Percentiles rank a stretch among this genome's conserved stretches.
Evolutionary conservation across 2,113 vertebrate genomes (phyloP).

Genomic region (Bufo bufo): DNA sequence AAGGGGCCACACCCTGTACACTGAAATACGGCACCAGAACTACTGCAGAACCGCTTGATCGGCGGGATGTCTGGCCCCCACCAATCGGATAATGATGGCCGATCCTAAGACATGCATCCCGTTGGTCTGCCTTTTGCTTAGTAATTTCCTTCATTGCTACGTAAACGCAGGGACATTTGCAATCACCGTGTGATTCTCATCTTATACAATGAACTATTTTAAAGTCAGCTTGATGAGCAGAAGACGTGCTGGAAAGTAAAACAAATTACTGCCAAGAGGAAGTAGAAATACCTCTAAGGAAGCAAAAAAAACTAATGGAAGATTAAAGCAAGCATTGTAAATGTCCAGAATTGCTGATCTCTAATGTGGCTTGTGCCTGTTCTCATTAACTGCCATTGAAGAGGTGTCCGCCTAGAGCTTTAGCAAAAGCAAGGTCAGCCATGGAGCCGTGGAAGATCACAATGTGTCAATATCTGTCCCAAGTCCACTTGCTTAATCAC

Average conservation of each 20-base stretch:
- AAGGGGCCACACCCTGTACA: too few relatives aligned
- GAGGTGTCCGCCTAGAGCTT: conserved; percentile 47
- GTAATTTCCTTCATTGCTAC: not conserved
- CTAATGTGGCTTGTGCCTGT: conserved; percentile 36
- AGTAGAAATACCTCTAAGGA: conserved; percentile 19
- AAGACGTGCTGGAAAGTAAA: conserved; percentile 21
- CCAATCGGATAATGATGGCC: too few relatives aligned
- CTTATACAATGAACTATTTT: not conserved
- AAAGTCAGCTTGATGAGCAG: conserved; percentile 46
- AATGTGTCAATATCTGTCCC: conserved; percentile 54
- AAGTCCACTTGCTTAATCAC: conserved; percentile 54
- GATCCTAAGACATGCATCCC: too few relatives aligned
- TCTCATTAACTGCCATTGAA: conserved; percentile 54
- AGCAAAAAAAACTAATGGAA: conserved; percentile 31
- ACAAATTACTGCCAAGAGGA: conserved; percentile 10
- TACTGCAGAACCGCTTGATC: too few relatives aligned
- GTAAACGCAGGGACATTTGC: not conserved
- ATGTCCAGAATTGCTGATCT: conserved; percentile 49
- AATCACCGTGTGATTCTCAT: not conserved
- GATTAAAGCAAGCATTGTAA: conserved; percentile 46
- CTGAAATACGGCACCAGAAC: too few relatives aligned
- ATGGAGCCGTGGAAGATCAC: conserved; percentile 39
- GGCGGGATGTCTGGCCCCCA: too few relatives aligned
- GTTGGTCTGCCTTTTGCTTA: too few relatives aligned
- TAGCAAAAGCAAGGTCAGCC: conserved; percentile 53